Evolutionary conservation across 2,888 invertebrate genomes (phyloP), one percentile per base, ranked within the genome.

Genomic region (Ferrisia virgata): DNA sequence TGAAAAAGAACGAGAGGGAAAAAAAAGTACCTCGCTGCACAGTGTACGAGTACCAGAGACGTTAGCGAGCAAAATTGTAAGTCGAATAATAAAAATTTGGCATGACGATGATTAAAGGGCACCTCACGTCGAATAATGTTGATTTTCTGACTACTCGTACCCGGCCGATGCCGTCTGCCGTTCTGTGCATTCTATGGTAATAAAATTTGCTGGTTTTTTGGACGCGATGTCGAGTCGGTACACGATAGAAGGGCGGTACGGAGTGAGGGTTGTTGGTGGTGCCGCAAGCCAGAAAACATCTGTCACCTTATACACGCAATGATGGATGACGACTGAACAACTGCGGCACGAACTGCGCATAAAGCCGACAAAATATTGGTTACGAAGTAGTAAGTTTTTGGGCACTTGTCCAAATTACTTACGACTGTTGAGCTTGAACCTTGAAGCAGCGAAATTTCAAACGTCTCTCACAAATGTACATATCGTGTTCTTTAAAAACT

Each of bases 41-140:
- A n/a, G 40, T 40, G 13, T 40, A 40, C 5, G n/a, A 40, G 40
- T 9, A 11, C 40, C 11, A 40, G 40, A 40, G 6, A 13, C 15
- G 15, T 15, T 6, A 3, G 47, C 18, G 9, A 18, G 18, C n/a
- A 47, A 18, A 18, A 47, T 18, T 47, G n/a, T 47, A 47, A 47
- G 18, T 47, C 47, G 47, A 47, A 47, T 47, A 47, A 47, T 47
- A 47, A 47, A 64, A 64, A 25, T 64, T 64, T 28, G 58, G 28
- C 58, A 11, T 64, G 58, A 64, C 58, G 58, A 64, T 64, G 58
- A 64, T 64, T 64, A 64, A 64, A 64, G 28, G 58, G 58, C 58
- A 64, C 28, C 58, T 64, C 25, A 28, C 58, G 58, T 64, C 58
- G 58, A 47, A 47, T 47, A 47, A 18, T n/a, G 58, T 64, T 64